These are phyloP conservation scores for Danio choprae DNA, from an alignment of 2,797 vertebrate species.

Conservation along the genomic window DNA sequence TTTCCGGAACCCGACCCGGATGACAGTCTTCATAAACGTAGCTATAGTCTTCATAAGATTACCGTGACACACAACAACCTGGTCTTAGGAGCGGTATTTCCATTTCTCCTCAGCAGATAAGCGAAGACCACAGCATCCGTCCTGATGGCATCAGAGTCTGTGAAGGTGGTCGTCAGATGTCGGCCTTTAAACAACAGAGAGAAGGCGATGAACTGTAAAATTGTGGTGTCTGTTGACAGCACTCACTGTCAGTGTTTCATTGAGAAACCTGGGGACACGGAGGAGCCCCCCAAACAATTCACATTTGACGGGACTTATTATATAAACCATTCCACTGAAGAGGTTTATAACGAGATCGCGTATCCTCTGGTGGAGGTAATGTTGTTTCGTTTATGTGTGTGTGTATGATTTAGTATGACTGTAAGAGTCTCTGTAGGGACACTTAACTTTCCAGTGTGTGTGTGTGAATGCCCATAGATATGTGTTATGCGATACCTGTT, in stretches of 20 bases:
- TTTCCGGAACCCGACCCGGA: conserved; percentile 14
- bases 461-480: conserved; percentile 4
- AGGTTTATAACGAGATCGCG: conserved; percentile 90
- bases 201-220: conserved; percentile 75
- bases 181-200: conserved; percentile 83
- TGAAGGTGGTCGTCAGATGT: conserved; percentile 89
- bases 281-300: conserved; percentile 88
- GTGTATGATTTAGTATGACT: not conserved
- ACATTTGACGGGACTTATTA: conserved; percentile 88
- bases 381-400: not conserved
- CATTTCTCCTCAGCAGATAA: not conserved
- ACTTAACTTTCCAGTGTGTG: not conserved
- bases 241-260: conserved; percentile 84
- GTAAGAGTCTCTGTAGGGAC: not conserved
- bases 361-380: conserved; percentile 88
- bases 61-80: not conserved
- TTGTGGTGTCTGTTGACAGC: conserved; percentile 78
- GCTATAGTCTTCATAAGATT: not conserved
- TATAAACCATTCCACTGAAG: conserved; percentile 83
- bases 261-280: conserved; percentile 71
- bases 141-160: conserved; percentile 82
- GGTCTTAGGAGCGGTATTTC: not conserved
- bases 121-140: not conserved
- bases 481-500: conserved; percentile 66
- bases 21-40: not conserved